A percentile compares a stretch with the other conserved stretches of the same genome.
These are phyloP conservation scores for Coturnix japonica DNA, from an alignment of 2,113 vertebrate genomes.

Conservation along the genomic window DNA sequence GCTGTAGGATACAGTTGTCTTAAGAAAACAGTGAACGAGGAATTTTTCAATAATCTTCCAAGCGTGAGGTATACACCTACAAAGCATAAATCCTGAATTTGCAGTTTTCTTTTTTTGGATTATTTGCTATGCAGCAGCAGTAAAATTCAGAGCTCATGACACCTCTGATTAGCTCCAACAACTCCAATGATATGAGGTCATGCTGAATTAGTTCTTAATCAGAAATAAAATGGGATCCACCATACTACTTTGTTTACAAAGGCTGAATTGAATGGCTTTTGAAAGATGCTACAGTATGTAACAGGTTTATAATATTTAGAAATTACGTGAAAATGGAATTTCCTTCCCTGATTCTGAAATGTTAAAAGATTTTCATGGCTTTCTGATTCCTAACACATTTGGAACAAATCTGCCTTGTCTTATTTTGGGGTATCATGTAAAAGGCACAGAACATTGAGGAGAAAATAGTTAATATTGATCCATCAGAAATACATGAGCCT, in stretches of 20 bases:
- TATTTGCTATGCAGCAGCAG: constrained; percentile 53
- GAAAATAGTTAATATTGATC: not conserved
- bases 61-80: constrained; percentile 52
- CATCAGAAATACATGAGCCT: not conserved
- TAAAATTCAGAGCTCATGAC: constrained; percentile 64
- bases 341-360: not conserved
- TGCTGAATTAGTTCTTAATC: constrained; percentile 34
- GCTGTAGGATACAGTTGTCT: constrained; percentile 70
- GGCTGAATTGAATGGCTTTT: not conserved
- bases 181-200: constrained; percentile 1
- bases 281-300: not conserved
- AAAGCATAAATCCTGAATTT: constrained; percentile 68
- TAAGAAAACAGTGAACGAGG: constrained; percentile 78
- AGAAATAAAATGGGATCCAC: not conserved
- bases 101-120: constrained; percentile 69
- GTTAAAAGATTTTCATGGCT: constrained; percentile 9
- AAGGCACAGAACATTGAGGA: constrained; percentile 14
- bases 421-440: constrained; percentile 42
- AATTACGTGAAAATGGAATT: constrained; percentile 12
- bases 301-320: not conserved
- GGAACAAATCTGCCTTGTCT: constrained; percentile 46
- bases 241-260: not conserved
- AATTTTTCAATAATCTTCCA: constrained; percentile 81
- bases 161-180: constrained; percentile 58
- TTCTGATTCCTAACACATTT: constrained; percentile 61